Base-by-base conservation (phyloP, 2,797 vertebrate genomes). In the Fringilla coelebs region DNA sequence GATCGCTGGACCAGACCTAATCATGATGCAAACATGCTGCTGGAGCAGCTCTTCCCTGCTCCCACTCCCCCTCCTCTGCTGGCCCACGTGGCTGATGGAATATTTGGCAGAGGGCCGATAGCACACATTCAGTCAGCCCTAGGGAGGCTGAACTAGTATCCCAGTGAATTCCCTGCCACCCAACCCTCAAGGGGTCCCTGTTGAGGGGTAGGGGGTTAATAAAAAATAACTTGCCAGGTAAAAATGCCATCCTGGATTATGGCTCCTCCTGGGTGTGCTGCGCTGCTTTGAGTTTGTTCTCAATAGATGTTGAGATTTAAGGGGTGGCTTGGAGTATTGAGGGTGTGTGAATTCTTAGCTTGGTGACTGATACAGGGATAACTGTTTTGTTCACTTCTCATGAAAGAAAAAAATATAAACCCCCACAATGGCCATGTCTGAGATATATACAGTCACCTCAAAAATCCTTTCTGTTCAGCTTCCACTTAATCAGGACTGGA, bases 191-290 rank as follows among this genome's bases (percentile, higher is more conserved):
- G 95, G 95, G 95, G 82, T 97, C 85, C 75, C 93, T 94, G 60
- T 94, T 97, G 96, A 96, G 87, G 94, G 96, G 92, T 85, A 93
- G 94, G 78, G 89, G 82, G 93, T 78, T 94, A 93, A 97, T 97
- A 96, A 96, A 97, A 96, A 93, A 91, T 79, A 88, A 82, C 43
- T 92, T 66, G 60, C 91, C 83, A 91, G 94, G 94, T 97, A 94
- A 97, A 97, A 97, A 93, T 55, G 92, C 95, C 89, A 10, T 82
- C 80, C 85, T 90, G 94, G 93, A 76, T 93, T 96, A 89, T 76
- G 80, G 66, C 72, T 92, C 54, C 32, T 70, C 41, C 81, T 82
- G 73, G 32, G 11, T 88, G 26, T 70, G 68, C 60, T 55, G 60
- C 0, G 4, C 48, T 88, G 79, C 62, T 32, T 83, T 58, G 17